Base-by-base conservation (phyloP, 1,140 invertebrate genomes). In the Pteromalus puparum region DNA sequence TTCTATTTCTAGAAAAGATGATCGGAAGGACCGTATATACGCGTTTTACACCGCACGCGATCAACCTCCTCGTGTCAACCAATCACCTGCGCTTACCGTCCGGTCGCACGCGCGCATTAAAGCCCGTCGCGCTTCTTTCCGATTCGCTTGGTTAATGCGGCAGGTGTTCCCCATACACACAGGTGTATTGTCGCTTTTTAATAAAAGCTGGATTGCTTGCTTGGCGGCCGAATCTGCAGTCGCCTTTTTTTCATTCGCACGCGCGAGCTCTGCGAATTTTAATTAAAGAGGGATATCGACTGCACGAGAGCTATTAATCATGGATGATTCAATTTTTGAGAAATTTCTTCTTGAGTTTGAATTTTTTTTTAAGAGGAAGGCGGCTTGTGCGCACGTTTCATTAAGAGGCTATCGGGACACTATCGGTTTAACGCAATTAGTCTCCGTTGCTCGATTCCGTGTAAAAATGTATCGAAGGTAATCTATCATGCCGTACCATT, bases 31-130 rank as follows among this genome's bases (percentile, higher is more conserved):
- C 15, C 46, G 48, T 15, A 7, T n/a, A n/a, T n/a, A n/a, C 38
- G 38, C 38, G 38, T 42, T 42, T 70, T 81, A 68, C 5, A 61
- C 2, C 53, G 46, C 46, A 61, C 53, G 53, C 53, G 53, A 61
- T 61, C 82, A 81, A 83, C 83, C 86, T 86, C 86, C 80, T 82
- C 83, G 87, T 84, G 85, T 87, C 85, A 86, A 77, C 87, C 88
- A 87, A 88, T 88, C 88, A 86, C 86, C 87, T 87, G 86, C n/a
- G n/a, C 85, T 78, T 81, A 83, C 84, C 61, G 74, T 42, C 38
- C 72, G 81, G 67, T 10, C 75, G 42, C 76, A 68, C 81, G 28
- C 67, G 68, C 78, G 70, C 68, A 87, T 87, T 88, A 86, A 65
- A 38, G 34, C 30, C 28, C 12, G 30, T 30, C 30, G 28, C 77